A percentile compares a stretch with the other conserved stretches of the same genome.
Evolutionary conservation across 2,888 invertebrate genomes (phyloP).

Genomic region (Phaedon cochleariae): DNA sequence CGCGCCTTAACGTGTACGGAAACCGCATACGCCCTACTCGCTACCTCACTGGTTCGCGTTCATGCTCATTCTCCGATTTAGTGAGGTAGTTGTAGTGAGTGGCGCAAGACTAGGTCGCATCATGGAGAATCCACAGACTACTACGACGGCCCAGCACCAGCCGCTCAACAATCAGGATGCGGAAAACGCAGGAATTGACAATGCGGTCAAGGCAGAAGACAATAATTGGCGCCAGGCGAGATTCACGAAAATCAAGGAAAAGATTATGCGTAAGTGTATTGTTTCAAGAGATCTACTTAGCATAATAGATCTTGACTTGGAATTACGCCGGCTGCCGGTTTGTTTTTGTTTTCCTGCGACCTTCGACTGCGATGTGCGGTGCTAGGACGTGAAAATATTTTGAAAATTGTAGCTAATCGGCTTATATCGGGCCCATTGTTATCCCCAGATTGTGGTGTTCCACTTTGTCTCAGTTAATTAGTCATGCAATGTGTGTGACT

Average conservation of each 20-base stretch:
- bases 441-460: too few relatives aligned
- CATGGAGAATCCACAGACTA: conserved; percentile 32
- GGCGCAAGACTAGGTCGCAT: conserved; percentile 22
- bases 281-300: not conserved
- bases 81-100: too few relatives aligned
- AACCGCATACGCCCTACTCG: too few relatives aligned
- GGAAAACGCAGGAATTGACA: conserved; percentile 11
- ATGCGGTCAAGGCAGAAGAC: not conserved
- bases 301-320: not conserved
- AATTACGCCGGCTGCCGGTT: not conserved
- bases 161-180: conserved; percentile 17
- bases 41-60: too few relatives aligned
- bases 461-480: too few relatives aligned
- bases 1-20: not conserved
- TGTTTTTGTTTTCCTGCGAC: not conserved
- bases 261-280: conserved; percentile 45
- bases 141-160: conserved; percentile 22
- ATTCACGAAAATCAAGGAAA: conserved; percentile 42
- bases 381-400: not conserved
- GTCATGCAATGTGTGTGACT: too few relatives aligned
- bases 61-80: too few relatives aligned
- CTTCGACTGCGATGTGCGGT: too few relatives aligned
- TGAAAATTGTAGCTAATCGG: too few relatives aligned
- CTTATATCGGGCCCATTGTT: too few relatives aligned
- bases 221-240: conserved; percentile 14